Evolutionary conservation across 92 coral and sea anemone genomes (phyloP).

Genomic region (Micromussa lordhowensis): DNA sequence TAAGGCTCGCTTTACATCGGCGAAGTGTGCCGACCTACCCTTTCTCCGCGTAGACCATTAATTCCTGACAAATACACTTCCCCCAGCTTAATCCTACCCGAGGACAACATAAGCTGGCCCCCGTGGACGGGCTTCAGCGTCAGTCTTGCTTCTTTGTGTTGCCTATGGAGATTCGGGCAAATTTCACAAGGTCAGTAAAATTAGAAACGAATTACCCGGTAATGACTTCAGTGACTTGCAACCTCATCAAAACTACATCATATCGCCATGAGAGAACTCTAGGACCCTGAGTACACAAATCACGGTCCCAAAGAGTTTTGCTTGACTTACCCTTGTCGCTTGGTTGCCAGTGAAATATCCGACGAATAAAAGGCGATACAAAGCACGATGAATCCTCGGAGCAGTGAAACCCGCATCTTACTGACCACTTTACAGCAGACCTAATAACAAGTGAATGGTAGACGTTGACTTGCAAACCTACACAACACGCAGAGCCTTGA

Average conservation of each 20-base stretch:
- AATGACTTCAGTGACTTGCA: slow-evolving; percentile 41
- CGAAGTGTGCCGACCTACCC: slow-evolving; percentile 53
- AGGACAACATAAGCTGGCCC: slow-evolving; percentile 65
- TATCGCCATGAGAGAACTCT: neutral
- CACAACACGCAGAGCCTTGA: slow-evolving; percentile 46
- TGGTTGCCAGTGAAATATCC: slow-evolving; percentile 38
- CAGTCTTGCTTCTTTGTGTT: slow-evolving; percentile 62
- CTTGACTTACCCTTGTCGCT: slow-evolving; percentile 35
- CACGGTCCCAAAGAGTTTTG: neutral
- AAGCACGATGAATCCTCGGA: slow-evolving; percentile 20
- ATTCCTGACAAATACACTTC: slow-evolving; percentile 78
- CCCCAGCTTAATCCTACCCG: slow-evolving; percentile 70
- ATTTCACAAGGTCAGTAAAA: slow-evolving; percentile 30
- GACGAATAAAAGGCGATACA: slow-evolving; percentile 30
- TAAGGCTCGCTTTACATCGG: slow-evolving; percentile 7
- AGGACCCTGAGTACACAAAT: neutral
- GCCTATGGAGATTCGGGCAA: slow-evolving; percentile 23
- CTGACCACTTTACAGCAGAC: slow-evolving; percentile 8
- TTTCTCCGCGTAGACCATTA: slow-evolving; percentile 73
- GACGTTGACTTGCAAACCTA: slow-evolving; percentile 21
- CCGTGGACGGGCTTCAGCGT: slow-evolving; percentile 57
- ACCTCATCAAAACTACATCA: slow-evolving; percentile 42
- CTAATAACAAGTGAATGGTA: slow-evolving; percentile 44
- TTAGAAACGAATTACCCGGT: slow-evolving; percentile 43
- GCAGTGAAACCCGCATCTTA: slow-evolving; percentile 24